Base-by-base conservation (phyloP, 2,797 vertebrate species). In the Ataeniobius toweri region DNA sequence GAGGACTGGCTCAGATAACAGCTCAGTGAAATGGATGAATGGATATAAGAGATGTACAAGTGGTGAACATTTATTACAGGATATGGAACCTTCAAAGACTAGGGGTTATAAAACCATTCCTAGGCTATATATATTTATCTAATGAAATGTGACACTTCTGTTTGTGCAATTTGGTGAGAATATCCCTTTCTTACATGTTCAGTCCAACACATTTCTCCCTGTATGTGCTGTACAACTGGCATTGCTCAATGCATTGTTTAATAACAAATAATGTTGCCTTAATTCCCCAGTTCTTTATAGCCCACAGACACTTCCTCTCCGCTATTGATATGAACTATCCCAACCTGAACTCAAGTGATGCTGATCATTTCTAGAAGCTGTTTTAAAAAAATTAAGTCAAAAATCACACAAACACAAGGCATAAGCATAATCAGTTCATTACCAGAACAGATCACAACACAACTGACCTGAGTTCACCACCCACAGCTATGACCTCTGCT, bases 401-500 rank as follows among this genome's bases (percentile, higher is more conserved):
- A 36, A 36, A 63, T 63, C 36, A 22, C 8, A 36, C 28, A 31
- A 55, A 55, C 8, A 7, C 9, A 36, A 53, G 31, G 20, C 50
- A n/a, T 36, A 39, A 55, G 9, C 20, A 41, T 44, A 67, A 61
- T 78, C 73, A 73, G 69, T 28, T 1, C 56, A 82, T 84, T 68
- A 80, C 80, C 69, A 59, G 26, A 39, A 61, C 28, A 82, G 61
- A 87, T 68, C 72, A 75, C 51, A 82, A 87, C 75, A 83, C 80
- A 84, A 70, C 58, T 82, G 75, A 74, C 36, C 26, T 69, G 20
- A 75, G 67, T 74, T 85, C 71, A 83, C 51, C 50, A 48, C 44
- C 26, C 56, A 78, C 72, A 83, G 75, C 78, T 51, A 14, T 46
- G 48, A 76, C 65, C 71, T 44, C 61, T 58, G 77, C 24, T 77